Base-by-base conservation (phyloP, 2,888 invertebrate species). In the Heliconius aoede region DNA sequence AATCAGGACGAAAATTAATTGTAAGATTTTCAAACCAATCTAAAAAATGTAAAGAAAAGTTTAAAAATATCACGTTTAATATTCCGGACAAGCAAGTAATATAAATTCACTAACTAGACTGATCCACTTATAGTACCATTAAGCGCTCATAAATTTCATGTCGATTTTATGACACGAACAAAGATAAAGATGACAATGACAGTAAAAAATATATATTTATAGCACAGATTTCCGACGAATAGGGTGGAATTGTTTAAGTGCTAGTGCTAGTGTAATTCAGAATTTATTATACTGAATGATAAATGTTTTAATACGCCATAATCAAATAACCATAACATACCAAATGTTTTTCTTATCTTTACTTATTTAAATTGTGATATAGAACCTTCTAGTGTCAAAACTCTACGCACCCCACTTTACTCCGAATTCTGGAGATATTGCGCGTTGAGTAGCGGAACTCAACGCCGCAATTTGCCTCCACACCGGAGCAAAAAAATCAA, bases 81-180 rank as follows among this genome's bases (percentile, higher is more conserved):
- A 69, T 69, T 32, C n/a, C 30, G 15, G 32, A 71, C 62, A 67
- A 72, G 55, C 36, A 24, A 28, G 64, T 75, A 26, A 26, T 51
- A 75, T 75, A 75, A 71, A 75, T 71, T 55, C 36, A n/a, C 30
- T 21, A 71, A 74, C 68, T 74, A 51, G 72, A 60, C 24, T 51
- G 68, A 69, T 68, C 30, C 60, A 58, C 68, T 60, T 28, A 61
- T 18, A 32, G n/a, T 13, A 32, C 62, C 65, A 74, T 72, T 62
- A 72, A 73, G 72, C n/a, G 28, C 18, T 55, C 61, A 67, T 76
- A 55, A 74, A 74, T 65, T 72, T 76, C 58, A 76, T 21, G 58
- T 30, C 69, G 28, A 28, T 73, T 73, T 78, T 69, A 72, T 61
- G 69, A 77, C 51, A 71, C 61, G 51, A 69, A 74, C 26, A 11